phyloP scores from a whole-genome alignment of 2,113 vertebrate species.

The Geothlypis trichas region DNA sequence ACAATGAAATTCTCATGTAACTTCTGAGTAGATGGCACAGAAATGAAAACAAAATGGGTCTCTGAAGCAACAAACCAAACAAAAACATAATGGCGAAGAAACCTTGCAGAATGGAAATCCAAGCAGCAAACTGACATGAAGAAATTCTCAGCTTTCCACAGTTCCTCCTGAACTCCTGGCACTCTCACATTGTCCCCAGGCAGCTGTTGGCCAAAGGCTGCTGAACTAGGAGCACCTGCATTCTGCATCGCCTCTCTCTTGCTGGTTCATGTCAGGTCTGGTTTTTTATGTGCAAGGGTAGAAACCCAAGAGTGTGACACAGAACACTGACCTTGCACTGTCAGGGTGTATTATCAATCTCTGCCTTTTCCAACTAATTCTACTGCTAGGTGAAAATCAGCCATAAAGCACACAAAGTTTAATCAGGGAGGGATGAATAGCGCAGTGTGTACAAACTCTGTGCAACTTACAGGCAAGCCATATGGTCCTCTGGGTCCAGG shows the following conservation, averaged over 20 bases:
- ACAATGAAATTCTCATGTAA: neutral
- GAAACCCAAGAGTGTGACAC: neutral
- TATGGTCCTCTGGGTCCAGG: slow-evolving; percentile 94
- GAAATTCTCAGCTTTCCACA: neutral
- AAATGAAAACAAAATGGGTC: neutral
- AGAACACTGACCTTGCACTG: neutral
- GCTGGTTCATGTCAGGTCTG: neutral
- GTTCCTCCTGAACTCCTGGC: neutral
- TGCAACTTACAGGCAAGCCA: slow-evolving; percentile 91
- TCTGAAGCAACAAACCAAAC: neutral
- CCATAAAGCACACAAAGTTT: neutral
- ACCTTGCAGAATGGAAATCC: neutral
- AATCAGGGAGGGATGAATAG: slow-evolving; percentile 14
- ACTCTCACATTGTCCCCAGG: neutral
- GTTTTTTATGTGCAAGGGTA: neutral
- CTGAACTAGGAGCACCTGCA: neutral
- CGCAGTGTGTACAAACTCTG: neutral
- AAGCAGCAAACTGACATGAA: neutral
- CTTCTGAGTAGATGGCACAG: neutral
- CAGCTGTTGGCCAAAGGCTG: neutral
- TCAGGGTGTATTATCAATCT: neutral
- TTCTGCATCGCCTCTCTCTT: neutral
- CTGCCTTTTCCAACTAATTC: neutral
- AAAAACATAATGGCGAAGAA: neutral
- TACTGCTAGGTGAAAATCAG: neutral